phyloP scores from a whole-genome alignment of 2,888 invertebrate species.

The Andrena marginata region DNA sequence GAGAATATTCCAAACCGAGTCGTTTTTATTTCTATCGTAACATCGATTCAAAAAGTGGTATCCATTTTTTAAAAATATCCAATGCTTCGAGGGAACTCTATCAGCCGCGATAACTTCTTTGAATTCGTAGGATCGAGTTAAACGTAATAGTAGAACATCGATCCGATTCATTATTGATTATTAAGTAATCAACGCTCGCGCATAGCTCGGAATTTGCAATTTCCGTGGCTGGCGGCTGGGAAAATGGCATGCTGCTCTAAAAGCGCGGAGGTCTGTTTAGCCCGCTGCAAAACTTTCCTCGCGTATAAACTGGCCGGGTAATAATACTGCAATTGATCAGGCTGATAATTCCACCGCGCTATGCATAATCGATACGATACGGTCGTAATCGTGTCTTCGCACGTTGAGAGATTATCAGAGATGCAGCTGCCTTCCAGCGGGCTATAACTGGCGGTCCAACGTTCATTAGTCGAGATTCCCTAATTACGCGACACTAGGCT shows the following conservation, averaged over 20 bases:
- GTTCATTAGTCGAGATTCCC: slow-evolving; percentile 35
- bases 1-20: too few relatives aligned
- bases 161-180: slow-evolving; percentile 40
- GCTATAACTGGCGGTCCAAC: slow-evolving; percentile 31
- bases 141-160: slow-evolving; percentile 20
- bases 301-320: background rate
- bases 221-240: slow-evolving; percentile 18
- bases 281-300: slow-evolving; percentile 1
- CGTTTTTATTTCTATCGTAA: too few relatives aligned
- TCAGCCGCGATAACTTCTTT: background rate
- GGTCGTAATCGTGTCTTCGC: slow-evolving; percentile 40
- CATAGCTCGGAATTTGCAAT: slow-evolving; percentile 41
- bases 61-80: too few relatives aligned
- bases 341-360: slow-evolving; percentile 22
- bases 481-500: slow-evolving; percentile 13
- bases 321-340: slow-evolving; percentile 27
- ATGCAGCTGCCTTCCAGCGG: slow-evolving; percentile 23
- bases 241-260: slow-evolving; percentile 4
- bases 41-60: too few relatives aligned
- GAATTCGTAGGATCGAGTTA: slow-evolving; percentile 27
- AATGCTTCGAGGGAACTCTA: too few relatives aligned
- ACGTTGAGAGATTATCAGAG: slow-evolving; percentile 47
- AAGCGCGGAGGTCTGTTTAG: background rate
- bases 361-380: slow-evolving; percentile 32
- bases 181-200: slow-evolving; percentile 39